phyloP scores from a whole-genome alignment of 2,888 invertebrate genomes.

The Hyles lineata region DNA sequence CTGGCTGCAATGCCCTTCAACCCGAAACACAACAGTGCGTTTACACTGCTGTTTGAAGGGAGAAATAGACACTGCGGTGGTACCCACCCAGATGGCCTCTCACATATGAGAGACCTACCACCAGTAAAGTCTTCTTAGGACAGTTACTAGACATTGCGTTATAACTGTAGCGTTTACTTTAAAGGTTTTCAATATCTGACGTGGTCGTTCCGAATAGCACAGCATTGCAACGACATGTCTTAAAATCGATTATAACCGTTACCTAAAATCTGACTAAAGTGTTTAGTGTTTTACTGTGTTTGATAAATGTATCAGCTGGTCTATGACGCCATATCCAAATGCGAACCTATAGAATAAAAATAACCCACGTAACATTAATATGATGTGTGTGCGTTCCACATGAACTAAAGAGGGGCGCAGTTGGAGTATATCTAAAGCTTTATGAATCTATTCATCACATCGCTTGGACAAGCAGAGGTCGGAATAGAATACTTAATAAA shows the following conservation, averaged over 20 bases:
- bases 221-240: neutral
- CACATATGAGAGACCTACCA: too few relatives aligned
- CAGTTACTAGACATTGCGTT: neutral
- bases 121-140: too few relatives aligned
- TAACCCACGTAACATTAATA: constrained; percentile 13
- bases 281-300: constrained; percentile 19
- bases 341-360: constrained; percentile 13
- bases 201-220: neutral
- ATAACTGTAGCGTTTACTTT: neutral
- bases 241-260: constrained; percentile 7
- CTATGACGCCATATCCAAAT: constrained; percentile 24
- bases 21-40: too few relatives aligned
- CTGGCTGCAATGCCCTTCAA: too few relatives aligned
- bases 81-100: too few relatives aligned
- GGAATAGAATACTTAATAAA: neutral
- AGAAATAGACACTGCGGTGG: too few relatives aligned
- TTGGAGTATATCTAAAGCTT: neutral
- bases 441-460: neutral
- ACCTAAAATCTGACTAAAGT: neutral
- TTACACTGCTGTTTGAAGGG: too few relatives aligned
- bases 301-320: constrained; percentile 13
- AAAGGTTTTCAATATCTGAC: neutral
- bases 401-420: neutral
- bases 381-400: neutral
- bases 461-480: neutral